Evolutionary conservation across 2,888 invertebrate species (phyloP).

Genomic region (Drosophila birchii): DNA sequence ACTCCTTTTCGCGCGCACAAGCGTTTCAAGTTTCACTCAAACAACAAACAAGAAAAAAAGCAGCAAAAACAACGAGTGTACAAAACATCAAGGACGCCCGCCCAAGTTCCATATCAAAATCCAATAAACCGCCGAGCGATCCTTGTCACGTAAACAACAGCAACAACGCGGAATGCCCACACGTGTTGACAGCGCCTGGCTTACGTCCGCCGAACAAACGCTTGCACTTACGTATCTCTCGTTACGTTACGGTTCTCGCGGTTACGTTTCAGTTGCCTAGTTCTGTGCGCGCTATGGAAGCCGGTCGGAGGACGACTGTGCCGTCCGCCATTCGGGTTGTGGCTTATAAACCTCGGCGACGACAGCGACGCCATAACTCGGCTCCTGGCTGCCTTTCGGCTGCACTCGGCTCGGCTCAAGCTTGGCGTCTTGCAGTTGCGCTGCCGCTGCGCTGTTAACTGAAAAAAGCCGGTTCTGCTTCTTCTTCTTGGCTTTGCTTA

Average conservation of each 20-base stretch:
- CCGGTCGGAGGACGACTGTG: slow-evolving; percentile 77
- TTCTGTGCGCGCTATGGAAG: slow-evolving; percentile 61
- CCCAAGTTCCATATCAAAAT: slow-evolving; percentile 50
- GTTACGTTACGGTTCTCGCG: slow-evolving; percentile 5
- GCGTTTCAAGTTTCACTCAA: slow-evolving; percentile 62
- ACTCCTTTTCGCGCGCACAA: slow-evolving; percentile 65
- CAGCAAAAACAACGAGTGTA: not conserved
- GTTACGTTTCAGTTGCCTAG: not conserved
- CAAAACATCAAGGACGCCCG: slow-evolving; percentile 2
- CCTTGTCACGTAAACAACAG: slow-evolving; percentile 27
- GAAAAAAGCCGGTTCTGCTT: slow-evolving; percentile 4
- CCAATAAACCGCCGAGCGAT: slow-evolving; percentile 50
- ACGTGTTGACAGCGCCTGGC: slow-evolving; percentile 60
- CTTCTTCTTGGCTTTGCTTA: not conserved
- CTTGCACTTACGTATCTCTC: slow-evolving; percentile 14
- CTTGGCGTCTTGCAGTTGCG: slow-evolving; percentile 14
- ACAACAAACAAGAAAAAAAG: slow-evolving; percentile 20
- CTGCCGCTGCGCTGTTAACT: slow-evolving; percentile 20
- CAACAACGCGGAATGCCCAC: slow-evolving; percentile 11
- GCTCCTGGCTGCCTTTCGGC: slow-evolving; percentile 15
- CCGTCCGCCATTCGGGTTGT: slow-evolving; percentile 55
- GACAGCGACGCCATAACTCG: slow-evolving; percentile 5
- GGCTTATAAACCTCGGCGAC: slow-evolving; percentile 54
- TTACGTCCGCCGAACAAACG: slow-evolving; percentile 41
- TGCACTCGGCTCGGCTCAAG: slow-evolving; percentile 1